A percentile compares a stretch with the other conserved stretches of the same genome.
These are phyloP conservation scores for Drosophila pruinosa DNA, from an alignment of 1,140 invertebrate species.

Conservation along the genomic window DNA sequence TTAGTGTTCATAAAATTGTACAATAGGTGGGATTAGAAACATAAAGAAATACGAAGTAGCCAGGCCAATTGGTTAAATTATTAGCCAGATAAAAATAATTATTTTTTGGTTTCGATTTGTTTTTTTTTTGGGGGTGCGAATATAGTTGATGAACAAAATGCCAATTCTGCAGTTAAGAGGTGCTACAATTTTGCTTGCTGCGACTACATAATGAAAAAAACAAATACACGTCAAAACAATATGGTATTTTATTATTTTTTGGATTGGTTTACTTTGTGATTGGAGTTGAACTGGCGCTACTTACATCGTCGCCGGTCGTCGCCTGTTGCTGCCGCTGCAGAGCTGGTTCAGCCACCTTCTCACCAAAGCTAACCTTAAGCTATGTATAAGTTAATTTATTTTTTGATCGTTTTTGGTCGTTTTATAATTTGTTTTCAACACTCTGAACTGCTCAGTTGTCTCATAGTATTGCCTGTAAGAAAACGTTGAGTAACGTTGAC, in stretches of 20 bases:
- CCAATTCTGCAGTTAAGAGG: constrained; percentile 25
- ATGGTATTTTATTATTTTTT: constrained; percentile 19
- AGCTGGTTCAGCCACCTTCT: constrained; percentile 74
- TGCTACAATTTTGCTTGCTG: constrained; percentile 32
- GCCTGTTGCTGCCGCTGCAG: constrained; percentile 70
- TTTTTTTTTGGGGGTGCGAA: constrained; percentile 45
- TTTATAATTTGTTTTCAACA: constrained; percentile 19
- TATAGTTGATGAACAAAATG: constrained; percentile 6
- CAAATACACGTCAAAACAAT: constrained; percentile 26
- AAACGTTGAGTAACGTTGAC: constrained; percentile 47
- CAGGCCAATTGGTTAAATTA: constrained; percentile 52
- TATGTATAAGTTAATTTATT: constrained; percentile 54
- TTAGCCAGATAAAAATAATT: constrained; percentile 43
- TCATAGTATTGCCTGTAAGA: constrained; percentile 44
- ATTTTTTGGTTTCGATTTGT: no score
- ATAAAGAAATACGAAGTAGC: constrained; percentile 52
- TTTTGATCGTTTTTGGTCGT: constrained; percentile 18
- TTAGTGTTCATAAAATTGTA: constrained; percentile 3
- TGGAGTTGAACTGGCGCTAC: constrained; percentile 60
- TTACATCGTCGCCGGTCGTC: constrained; percentile 74
- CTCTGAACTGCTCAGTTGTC: constrained; percentile 33
- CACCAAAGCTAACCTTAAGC: constrained; percentile 72
- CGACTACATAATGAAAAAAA: constrained; percentile 13
- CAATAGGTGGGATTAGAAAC: constrained; percentile 54
- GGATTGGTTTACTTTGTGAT: constrained; percentile 35